These are phyloP conservation scores for Aporophyla nigra DNA, from an alignment of 2,888 invertebrate species.

Conservation along the genomic window DNA sequence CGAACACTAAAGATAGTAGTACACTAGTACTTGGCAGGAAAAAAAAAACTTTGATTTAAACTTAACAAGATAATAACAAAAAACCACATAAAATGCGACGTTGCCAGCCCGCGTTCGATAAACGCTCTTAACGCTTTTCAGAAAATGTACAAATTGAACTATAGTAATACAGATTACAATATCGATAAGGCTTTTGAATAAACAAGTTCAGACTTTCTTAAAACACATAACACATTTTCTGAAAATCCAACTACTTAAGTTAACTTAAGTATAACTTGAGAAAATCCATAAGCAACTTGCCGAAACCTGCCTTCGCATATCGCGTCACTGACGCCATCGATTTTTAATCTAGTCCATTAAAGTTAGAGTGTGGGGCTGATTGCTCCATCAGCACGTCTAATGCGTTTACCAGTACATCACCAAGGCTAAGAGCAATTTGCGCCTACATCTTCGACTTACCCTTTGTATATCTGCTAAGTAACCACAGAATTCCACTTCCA, in stretches of 20 bases:
- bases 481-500: conserved; percentile 44
- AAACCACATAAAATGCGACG: no score
- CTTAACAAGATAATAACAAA: no score
- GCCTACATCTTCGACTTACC: conserved; percentile 74
- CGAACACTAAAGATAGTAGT: no score
- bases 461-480: conserved; percentile 68
- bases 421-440: conserved; percentile 82
- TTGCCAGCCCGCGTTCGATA: no score
- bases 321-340: conserved; percentile 73
- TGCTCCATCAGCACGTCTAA: conserved; percentile 81
- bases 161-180: not conserved
- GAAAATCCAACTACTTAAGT: not conserved
- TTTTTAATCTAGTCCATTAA: conserved; percentile 83
- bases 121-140: no score
- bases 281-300: conserved; percentile 35
- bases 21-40: no score
- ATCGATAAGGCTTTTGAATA: not conserved
- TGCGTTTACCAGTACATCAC: conserved; percentile 80
- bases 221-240: not conserved
- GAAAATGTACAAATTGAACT: not conserved
- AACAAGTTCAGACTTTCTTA: not conserved
- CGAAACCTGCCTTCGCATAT: conserved; percentile 47
- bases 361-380: conserved; percentile 81
- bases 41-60: no score
- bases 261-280: not conserved